Base-by-base conservation (phyloP, 2,888 invertebrate species). In the Epistrophe eligans region DNA sequence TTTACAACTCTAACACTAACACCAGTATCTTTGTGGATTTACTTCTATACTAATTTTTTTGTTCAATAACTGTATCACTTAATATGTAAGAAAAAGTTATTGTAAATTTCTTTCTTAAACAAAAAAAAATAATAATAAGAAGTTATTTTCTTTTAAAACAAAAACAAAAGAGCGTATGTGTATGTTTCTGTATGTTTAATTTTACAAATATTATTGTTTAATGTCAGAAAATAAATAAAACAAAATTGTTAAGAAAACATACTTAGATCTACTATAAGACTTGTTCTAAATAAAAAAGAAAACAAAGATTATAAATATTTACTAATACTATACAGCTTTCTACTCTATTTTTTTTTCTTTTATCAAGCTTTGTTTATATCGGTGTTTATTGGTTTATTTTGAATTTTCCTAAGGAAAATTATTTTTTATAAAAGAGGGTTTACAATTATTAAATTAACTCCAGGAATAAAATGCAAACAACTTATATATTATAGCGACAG, bases 321-420 rank as follows among this genome's bases (percentile, higher is more conserved):
- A 76, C 66, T 76, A 82, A 85, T 77, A 77, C 70, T 74, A 60
- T 40, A 28, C 15, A 40, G 62, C 62, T 82, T 77, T 57, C 73
- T 74, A 40, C 11, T 72, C 66, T 57, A 66, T 24, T 60, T 79
- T 24, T 60, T 79, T 67, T 58, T 8, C 55, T 28, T 67, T 38
- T 48, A 48, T 58, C 4, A 77, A 73, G 73, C 77, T 85, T 85
- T 85, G 77, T 80, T 84, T 60, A 81, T 85, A 70, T 85, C 77
- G 85, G 73, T 85, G 81, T 81, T 70, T 55, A 45, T 79, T 73
- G 64, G 62, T 73, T 77, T 71, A 48, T 70, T 55, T 35, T 58
- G 1, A 57, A 17, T 19, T 28, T 57, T 4, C 17, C 38, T 38
- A 50, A 6, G n/a, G 15, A 19, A n/a, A 19, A 17, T 55, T 24